Evolutionary conservation across 1,140 invertebrate species (phyloP).

Genomic region (Gonatopus flavifemur): DNA sequence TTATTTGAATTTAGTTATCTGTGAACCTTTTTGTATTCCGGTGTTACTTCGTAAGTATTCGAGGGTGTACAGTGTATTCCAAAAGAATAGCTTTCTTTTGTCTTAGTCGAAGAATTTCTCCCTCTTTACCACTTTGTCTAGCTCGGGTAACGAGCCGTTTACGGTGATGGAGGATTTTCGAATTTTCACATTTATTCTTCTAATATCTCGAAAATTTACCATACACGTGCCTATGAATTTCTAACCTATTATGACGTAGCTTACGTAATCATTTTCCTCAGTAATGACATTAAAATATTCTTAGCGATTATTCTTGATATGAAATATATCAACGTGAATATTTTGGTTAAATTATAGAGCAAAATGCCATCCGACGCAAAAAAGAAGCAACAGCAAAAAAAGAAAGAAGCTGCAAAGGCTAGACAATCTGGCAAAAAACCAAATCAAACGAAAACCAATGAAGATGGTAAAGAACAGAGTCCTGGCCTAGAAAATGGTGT

Average conservation of each 20-base stretch:
- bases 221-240: conserved; percentile 5
- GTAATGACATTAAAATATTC: too few species aligned
- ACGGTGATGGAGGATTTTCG: conserved; percentile 7
- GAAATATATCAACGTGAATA: neutral
- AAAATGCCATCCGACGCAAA: conserved; percentile 96
- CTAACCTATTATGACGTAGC: conserved; percentile 22
- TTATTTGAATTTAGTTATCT: too few species aligned
- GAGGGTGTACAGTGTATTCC: too few species aligned
- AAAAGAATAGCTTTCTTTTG: too few species aligned
- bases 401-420: conserved; percentile 90
- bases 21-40: too few species aligned
- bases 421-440: conserved; percentile 69
- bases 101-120: too few species aligned
- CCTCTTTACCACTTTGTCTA: neutral
- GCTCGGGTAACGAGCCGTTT: conserved; percentile 8
- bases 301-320: neutral
- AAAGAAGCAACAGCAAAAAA: conserved; percentile 95
- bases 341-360: conserved; percentile 13
- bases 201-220: neutral
- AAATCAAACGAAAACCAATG: conserved; percentile 48
- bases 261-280: too few species aligned
- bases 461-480: conserved; percentile 62
- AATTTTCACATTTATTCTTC: neutral
- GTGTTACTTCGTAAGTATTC: too few species aligned
- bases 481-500: conserved; percentile 32